Conservation (phyloP, 2,888 invertebrate species). For the Ochropleura plecta region DNA sequence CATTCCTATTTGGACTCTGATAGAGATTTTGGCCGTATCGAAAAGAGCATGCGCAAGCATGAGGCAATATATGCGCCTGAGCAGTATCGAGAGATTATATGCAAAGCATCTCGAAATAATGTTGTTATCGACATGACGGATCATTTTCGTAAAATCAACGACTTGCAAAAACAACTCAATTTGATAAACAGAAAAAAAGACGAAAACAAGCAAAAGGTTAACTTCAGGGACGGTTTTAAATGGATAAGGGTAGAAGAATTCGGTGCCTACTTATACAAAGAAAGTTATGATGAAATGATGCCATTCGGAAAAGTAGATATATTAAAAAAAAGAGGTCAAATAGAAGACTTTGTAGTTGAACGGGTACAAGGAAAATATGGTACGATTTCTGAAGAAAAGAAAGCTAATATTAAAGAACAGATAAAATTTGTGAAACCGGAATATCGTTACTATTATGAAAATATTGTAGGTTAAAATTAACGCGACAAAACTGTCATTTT, state of each 20-base stretch:
- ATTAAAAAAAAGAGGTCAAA: conserved; percentile 44
- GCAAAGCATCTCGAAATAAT: conserved; percentile 42
- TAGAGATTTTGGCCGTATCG: conserved; percentile 71
- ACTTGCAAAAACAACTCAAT: conserved; percentile 46
- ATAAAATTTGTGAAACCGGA: conserved; percentile 46
- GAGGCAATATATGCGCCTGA: conserved; percentile 64
- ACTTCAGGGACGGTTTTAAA: conserved; percentile 64
- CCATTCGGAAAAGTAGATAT: conserved; percentile 50
- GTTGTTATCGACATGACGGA: conserved; percentile 48
- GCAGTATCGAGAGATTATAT: conserved; percentile 65
- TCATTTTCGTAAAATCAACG: conserved; percentile 37
- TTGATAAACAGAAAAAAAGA: conserved; percentile 48
- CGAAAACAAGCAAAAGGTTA: conserved; percentile 55
- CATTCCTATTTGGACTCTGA: conserved; percentile 72
- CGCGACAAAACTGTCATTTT: conserved; percentile 11
- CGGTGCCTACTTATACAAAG: conserved; percentile 52
- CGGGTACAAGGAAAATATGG: conserved; percentile 50
- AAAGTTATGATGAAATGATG: conserved; percentile 51
- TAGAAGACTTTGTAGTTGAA: conserved; percentile 35
- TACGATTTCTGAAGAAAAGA: conserved; percentile 45
- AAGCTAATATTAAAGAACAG: conserved; percentile 46
- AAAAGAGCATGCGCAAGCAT: conserved; percentile 69
- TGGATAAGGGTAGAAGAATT: conserved; percentile 65
- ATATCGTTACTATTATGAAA: conserved; percentile 42
- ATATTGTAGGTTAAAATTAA: conserved; percentile 36